Base-by-base conservation (phyloP, 2,888 invertebrate species). In the Nomada flava region DNA sequence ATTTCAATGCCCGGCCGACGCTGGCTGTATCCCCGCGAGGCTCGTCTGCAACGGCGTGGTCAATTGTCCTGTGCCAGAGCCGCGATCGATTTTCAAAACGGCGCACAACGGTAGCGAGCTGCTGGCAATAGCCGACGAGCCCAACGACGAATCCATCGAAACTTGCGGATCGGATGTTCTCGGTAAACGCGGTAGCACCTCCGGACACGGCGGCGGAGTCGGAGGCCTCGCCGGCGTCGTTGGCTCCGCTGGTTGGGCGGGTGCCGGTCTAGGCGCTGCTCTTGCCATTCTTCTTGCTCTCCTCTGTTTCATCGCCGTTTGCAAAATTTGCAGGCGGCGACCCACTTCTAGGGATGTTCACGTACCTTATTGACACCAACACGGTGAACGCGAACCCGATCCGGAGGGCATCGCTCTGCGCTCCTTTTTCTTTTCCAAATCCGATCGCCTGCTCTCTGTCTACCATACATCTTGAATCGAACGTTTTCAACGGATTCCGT, bases 21-120 rank as follows among this genome's bases (percentile, higher is more conserved):
- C 96, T 79, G 96, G 97, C 10, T 98, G 98, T 92, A 97, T 98
- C 91, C 98, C 98, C 7, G 96, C 96, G 26, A 95, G 97, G 89
- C 94, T 98, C 36, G 96, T 98, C 2, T 98, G 98, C 93, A 98
- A 98, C 91, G 98, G 98, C 5, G 96, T 98, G 2, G 95, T 97
- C 20, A 98, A 98, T 93, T 98, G 98, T 93, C 98, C 98, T 94
- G 95, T 92, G 94, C 96, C 76, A 94, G 96, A 82, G 50, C 77
- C 88, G 5, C 86, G 90, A 20, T 76, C 70, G 29, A 23, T 83
- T 11, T 89, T 26, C 7, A 72, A 79, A 5, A 80, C 87, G 20
- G 68, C 80, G 2, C 84, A 87, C 26, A 90, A 89, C 67, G n/a
- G 75, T 50, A 42, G 59, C 59, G 36, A 65, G 52, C 9, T 81